Evolutionary conservation across 1,140 invertebrate genomes (phyloP).

Genomic region (Lepidurus couesii): DNA sequence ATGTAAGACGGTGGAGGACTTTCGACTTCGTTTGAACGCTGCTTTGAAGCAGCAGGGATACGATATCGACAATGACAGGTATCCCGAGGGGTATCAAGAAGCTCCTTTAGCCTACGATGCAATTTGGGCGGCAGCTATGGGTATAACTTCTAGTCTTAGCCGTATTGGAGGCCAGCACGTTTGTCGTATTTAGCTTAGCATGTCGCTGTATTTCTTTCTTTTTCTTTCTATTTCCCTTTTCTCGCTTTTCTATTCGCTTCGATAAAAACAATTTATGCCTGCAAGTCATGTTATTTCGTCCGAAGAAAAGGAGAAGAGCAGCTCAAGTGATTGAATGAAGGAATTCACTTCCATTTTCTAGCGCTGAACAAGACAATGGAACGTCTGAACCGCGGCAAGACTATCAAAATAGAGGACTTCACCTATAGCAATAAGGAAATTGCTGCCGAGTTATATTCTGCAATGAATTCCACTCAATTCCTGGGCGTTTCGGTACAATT

Average conservation of each 20-base stretch:
- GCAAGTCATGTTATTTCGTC: constrained; percentile 20
- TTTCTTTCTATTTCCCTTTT: neutral
- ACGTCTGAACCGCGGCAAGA: constrained; percentile 64
- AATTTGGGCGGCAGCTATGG: constrained; percentile 92
- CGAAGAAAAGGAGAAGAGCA: neutral
- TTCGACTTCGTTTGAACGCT: constrained; percentile 63
- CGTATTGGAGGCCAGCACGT: neutral
- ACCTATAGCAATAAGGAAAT: constrained; percentile 95
- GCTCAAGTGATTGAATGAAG: neutral
- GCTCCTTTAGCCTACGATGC: constrained; percentile 98
- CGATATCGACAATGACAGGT: constrained; percentile 71
- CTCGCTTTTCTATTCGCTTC: neutral
- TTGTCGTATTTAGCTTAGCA: neutral
- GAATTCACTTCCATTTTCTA: constrained; percentile 43
- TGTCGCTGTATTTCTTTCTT: neutral
- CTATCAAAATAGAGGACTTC: constrained; percentile 83
- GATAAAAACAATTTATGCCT: neutral
- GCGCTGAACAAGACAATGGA: constrained; percentile 96
- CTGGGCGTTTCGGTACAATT: constrained; percentile 88
- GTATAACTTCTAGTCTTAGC: constrained; percentile 46
- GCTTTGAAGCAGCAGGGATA: constrained; percentile 69
- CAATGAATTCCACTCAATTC: constrained; percentile 96
- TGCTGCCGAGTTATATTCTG: constrained; percentile 89
- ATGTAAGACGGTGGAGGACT: constrained; percentile 56
- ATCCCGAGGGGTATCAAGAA: constrained; percentile 93